Conservation (phyloP, 2,113 vertebrate genomes). For the Fregetta grallaria region DNA sequence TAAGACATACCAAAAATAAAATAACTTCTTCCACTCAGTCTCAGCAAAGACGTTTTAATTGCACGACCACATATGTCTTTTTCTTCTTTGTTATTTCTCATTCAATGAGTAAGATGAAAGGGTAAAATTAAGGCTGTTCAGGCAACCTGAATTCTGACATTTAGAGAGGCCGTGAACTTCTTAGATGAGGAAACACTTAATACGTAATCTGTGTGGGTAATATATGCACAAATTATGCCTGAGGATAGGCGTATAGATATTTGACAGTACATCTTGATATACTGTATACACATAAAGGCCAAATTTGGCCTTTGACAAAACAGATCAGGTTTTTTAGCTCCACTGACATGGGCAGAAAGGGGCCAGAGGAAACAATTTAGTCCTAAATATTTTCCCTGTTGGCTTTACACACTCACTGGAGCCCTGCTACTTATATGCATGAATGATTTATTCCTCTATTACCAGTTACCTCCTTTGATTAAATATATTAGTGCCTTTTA, state of each 20-base stretch:
- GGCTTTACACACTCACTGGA: neutral
- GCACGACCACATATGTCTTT: rapidly evolving
- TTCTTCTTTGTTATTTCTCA: neutral
- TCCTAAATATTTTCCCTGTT: neutral
- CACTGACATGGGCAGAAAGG: neutral
- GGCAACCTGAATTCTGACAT: neutral
- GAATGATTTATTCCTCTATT: slow-evolving; percentile 44
- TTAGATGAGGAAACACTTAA: neutral
- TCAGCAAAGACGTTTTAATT: neutral
- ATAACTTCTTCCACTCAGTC: neutral
- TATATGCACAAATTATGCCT: neutral
- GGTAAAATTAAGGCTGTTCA: neutral
- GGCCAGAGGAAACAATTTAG: neutral
- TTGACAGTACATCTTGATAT: neutral
- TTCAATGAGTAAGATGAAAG: neutral
- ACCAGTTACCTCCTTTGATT: slow-evolving; percentile 45
- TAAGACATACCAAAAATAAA: neutral
- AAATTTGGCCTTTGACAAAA: neutral
- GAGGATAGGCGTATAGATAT: neutral
- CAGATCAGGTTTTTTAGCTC: neutral
- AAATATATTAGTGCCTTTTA: slow-evolving; percentile 30
- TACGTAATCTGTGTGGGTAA: rapidly evolving
- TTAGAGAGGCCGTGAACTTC: neutral
- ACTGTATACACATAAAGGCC: neutral
- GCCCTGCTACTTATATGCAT: neutral